Evolutionary conservation across 2,888 invertebrate species (phyloP), one percentile per base, ranked within the genome.

Genomic region (Machimus atricapillus): DNA sequence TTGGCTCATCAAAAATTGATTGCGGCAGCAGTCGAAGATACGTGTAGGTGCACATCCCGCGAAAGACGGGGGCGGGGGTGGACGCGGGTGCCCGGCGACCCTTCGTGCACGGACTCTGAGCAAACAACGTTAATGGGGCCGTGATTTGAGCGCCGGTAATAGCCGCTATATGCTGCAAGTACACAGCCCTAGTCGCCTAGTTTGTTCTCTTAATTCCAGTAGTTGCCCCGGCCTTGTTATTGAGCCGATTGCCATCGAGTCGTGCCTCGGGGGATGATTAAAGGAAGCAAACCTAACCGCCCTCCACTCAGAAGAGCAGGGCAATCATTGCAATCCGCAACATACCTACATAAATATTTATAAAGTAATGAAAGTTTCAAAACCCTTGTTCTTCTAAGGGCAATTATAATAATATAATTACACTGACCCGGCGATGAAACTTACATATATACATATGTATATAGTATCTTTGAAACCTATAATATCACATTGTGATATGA

Each of bases 1-100:
- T 88, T 88, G 87, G 86, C 86, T 34, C 88, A 88, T 88, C 88
- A 88, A 88, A 88, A 87, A 88, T 88, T 88, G 79, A 88, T 88
- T 86, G 79, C 83, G 86, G 86, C 56, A 83, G 81, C 85, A 87
- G 78, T 66, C 73, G 74, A 27, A 23, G 46, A 79, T 46, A 46
- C 19, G 79, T 46, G 23, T 52, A 66, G 56, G 81, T 56, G 23
- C 23, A 66, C 66, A 66, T 66, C 66, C 31, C 56, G 81, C 31
- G 37, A 2, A 43, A 4, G 27, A 34, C 31, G 16, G 56, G n/a
- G 31, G 16, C 16, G 58, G 8, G n/a, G 27, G 19, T n/a, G n/a
- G n/a, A n/a, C n/a, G n/a, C 31, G 31, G 23, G n/a, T 14, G 27
- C 37, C 82, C 31, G n/a, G 37, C 58, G 82, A 40, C 66, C 37